Base-by-base conservation (phyloP, 1,140 invertebrate genomes). In the Drosophila malerkotliana region DNA sequence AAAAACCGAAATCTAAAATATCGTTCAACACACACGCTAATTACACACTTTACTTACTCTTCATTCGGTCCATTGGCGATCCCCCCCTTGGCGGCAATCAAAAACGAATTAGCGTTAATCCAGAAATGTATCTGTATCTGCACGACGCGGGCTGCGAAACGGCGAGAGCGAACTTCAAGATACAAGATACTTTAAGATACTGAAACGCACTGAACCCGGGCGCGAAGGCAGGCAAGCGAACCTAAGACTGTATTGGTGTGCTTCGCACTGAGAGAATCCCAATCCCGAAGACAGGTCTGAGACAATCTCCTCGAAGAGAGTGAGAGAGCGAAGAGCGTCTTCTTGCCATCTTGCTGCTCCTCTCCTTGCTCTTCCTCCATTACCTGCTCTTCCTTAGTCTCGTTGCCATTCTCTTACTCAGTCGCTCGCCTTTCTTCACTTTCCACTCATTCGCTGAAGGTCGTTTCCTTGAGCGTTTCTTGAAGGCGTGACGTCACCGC, bases 391-490 rank as follows among this genome's bases (percentile, higher is more conserved):
- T 75, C 54, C 41, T 52, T 26, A 21, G 68, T 62, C 26, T 26
- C 26, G 4, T 2, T 28, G 5, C 61, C 64, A 48, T 51, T 0
- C 7, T 34, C 47, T 64, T 45, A 47, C 66, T 34, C 61, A 24
- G 48, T 60, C 51, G 49, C 67, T 61, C 55, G 26, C 48, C 44
- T 44, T 44, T 44, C 41, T 44, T 44, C 5, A 18, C 49, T 32
- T 44, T 64, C 26, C 53, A 44, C 63, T 59, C 57, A 60, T 57
- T 63, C 48, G 39, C 58, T 82, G 82, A 87, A 87, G 82, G 82
- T 87, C 82, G 83, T 87, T 83, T 87, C 83, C 84, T 87, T 87
- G 72, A 83, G 83, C 51, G 62, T 62, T 73, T 88, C 83, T 88
- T 87, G 44, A 67, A 18, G 61, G 12, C 54, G 44, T 81, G 78